Evolutionary conservation across 2,888 invertebrate species (phyloP).

Genomic region (Ochlodes sylvanus): DNA sequence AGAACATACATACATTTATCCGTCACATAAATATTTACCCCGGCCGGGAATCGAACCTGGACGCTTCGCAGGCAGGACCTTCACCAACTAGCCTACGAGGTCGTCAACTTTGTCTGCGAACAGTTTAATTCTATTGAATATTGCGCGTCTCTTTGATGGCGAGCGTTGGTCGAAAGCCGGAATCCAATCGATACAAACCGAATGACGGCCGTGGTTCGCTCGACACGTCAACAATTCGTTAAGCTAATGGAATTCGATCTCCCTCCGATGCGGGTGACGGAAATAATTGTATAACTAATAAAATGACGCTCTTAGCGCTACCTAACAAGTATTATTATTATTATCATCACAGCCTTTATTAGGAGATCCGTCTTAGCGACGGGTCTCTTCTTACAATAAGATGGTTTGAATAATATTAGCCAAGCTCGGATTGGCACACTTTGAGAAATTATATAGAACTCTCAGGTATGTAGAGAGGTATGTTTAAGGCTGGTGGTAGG

Average conservation of each 20-base stretch:
- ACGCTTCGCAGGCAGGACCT: no score
- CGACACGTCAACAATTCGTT: slow-evolving; percentile 42
- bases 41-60: neutral
- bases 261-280: slow-evolving; percentile 40
- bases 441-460: no score
- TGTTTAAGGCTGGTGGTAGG: no score
- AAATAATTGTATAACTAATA: slow-evolving; percentile 47
- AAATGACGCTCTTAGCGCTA: slow-evolving; percentile 30
- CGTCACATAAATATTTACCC: no score
- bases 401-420: no score
- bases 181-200: slow-evolving; percentile 26
- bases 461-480: no score
- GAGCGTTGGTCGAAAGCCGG: slow-evolving; percentile 22
- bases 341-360: no score
- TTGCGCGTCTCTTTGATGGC: slow-evolving; percentile 3
- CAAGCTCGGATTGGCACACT: no score
- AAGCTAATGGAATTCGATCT: slow-evolving; percentile 40
- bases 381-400: no score
- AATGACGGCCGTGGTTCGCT: slow-evolving; percentile 26
- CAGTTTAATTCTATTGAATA: neutral
- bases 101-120: neutral
- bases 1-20: no score
- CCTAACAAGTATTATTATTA: neutral
- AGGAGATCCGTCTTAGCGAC: no score
- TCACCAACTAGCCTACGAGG: no score